phyloP scores from a whole-genome alignment of 2,888 invertebrate species.

The Caenorhabditis plicata region DNA sequence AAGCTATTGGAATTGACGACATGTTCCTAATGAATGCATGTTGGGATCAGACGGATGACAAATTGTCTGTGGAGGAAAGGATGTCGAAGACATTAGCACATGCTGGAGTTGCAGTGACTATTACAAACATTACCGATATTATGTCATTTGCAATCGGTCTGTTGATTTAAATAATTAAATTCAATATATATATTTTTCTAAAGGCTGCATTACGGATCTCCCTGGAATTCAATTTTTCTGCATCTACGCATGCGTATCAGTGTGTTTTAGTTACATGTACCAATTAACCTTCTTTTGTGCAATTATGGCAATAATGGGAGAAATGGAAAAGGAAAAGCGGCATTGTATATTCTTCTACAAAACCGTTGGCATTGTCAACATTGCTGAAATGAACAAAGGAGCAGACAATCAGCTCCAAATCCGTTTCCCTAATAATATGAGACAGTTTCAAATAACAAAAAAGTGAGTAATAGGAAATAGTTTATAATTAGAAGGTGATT shows the following conservation, averaged over 20 bases:
- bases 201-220: conserved; percentile 81
- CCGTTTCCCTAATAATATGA: conserved; percentile 4
- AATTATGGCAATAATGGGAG: conserved; percentile 85
- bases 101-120: conserved; percentile 80
- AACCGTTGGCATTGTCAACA: conserved; percentile 24
- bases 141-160: conserved; percentile 84
- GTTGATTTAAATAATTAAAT: background rate
- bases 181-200: background rate
- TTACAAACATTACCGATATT: conserved; percentile 89
- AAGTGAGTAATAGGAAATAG: conserved; percentile 3
- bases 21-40: conserved; percentile 93
- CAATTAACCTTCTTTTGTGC: conserved; percentile 84
- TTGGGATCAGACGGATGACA: conserved; percentile 75
- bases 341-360: conserved; percentile 73
- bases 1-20: conserved; percentile 92
- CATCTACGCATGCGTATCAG: conserved; percentile 88
- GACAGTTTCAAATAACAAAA: conserved; percentile 14
- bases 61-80: conserved; percentile 39
- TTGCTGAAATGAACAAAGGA: conserved; percentile 27
- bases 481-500: background rate
- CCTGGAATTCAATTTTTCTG: conserved; percentile 91
- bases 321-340: conserved; percentile 82
- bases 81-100: conserved; percentile 56
- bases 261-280: conserved; percentile 84
- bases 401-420: conserved; percentile 18